Conservation (phyloP, 1,140 invertebrate genomes). For the Matsumurasca onukii region DNA sequence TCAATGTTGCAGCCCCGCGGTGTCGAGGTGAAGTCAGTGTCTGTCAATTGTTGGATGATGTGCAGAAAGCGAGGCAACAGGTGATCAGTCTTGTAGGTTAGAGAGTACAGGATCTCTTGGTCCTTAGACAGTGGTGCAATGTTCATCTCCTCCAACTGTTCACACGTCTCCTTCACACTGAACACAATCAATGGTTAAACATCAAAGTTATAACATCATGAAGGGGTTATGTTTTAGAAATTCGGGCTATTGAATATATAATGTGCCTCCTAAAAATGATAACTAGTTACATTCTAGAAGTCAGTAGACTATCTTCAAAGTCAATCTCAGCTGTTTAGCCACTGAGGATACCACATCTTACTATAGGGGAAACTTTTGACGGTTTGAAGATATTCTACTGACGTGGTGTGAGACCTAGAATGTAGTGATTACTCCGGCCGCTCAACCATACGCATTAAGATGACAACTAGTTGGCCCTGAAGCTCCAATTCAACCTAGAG, state of each 20-base stretch:
- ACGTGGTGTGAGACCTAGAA: too few relatives aligned
- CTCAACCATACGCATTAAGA: too few relatives aligned
- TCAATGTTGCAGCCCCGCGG: constrained; percentile 53
- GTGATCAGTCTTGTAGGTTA: constrained; percentile 25
- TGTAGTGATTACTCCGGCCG: too few relatives aligned
- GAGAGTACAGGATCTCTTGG: background rate
- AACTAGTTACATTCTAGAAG: too few relatives aligned
- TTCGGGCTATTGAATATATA: background rate
- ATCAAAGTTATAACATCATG: background rate
- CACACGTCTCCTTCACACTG: constrained; percentile 10
- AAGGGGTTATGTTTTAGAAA: background rate
- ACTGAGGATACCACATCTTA: too few relatives aligned
- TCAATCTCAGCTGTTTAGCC: too few relatives aligned
- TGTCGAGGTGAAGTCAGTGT: constrained; percentile 52
- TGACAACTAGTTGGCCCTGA: too few relatives aligned
- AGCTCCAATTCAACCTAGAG: too few relatives aligned
- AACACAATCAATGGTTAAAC: background rate
- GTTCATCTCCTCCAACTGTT: background rate
- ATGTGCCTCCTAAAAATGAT: background rate
- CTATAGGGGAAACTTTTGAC: too few relatives aligned
- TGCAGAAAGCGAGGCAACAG: constrained; percentile 22
- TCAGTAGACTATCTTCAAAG: too few relatives aligned
- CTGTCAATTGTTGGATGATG: constrained; percentile 56
- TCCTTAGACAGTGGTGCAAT: background rate
- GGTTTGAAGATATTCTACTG: too few relatives aligned